Conservation (phyloP, 2,113 vertebrate species). For the Perca flavescens region DNA sequence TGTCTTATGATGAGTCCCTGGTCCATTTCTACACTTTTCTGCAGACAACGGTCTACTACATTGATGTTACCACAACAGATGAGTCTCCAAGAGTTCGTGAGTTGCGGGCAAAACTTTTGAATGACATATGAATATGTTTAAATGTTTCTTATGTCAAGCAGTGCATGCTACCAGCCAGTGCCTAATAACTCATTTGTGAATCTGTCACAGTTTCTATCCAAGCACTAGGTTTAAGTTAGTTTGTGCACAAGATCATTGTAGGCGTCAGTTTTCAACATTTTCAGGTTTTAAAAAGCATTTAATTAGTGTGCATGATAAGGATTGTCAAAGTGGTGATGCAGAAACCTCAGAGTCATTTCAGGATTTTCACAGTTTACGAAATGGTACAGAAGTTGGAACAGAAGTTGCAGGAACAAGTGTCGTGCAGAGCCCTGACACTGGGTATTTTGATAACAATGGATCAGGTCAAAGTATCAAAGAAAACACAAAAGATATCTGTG, state of each 20-base stretch:
- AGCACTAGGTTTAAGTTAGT: constrained; percentile 9
- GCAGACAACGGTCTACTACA: constrained; percentile 52
- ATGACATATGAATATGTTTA: constrained; percentile 15
- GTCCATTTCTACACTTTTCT: constrained; percentile 10
- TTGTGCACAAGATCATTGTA: neutral
- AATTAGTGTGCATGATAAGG: too few relatives aligned
- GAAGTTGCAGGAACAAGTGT: too few relatives aligned
- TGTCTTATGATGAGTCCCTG: constrained; percentile 10
- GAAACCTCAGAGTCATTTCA: too few relatives aligned
- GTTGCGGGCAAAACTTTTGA: constrained; percentile 32
- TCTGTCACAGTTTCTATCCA: neutral
- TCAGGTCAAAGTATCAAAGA: too few relatives aligned
- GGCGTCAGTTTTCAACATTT: neutral
- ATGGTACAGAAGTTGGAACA: too few relatives aligned
- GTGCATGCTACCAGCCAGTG: constrained; percentile 1
- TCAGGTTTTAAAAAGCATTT: too few relatives aligned
- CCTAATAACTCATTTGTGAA: neutral
- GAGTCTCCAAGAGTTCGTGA: constrained; percentile 45
- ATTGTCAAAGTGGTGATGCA: too few relatives aligned
- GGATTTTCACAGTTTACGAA: too few relatives aligned
- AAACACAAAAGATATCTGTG: too few relatives aligned
- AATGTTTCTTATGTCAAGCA: constrained; percentile 47
- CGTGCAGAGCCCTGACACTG: too few relatives aligned
- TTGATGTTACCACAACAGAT: constrained; percentile 41
- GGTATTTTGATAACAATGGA: too few relatives aligned